A percentile compares a stretch with the other conserved stretches of the same genome.
phyloP scores from a whole-genome alignment of 2,888 invertebrate genomes.

The Tridacna gigas region DNA sequence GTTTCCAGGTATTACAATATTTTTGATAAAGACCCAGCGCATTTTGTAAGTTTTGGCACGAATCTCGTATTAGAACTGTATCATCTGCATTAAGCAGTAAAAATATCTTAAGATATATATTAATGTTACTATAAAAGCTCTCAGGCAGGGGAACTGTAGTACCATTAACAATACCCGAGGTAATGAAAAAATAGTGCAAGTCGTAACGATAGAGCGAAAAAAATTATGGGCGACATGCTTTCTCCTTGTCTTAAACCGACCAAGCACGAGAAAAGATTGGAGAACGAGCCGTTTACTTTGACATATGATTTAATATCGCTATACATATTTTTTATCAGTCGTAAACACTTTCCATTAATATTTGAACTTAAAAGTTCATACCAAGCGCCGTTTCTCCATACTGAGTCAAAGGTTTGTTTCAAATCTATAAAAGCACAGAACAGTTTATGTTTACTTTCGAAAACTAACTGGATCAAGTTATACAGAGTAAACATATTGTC shows the following conservation, averaged over 20 bases:
- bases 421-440: conserved; percentile 37
- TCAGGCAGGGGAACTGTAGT: too few relatives aligned
- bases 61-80: conserved; percentile 18
- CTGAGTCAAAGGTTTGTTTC: conserved; percentile 42
- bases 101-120: conserved; percentile 32
- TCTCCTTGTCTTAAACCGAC: conserved; percentile 29
- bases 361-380: conserved; percentile 25
- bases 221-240: conserved; percentile 35
- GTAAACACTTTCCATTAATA: conserved; percentile 38
- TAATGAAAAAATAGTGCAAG: background rate
- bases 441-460: conserved; percentile 19
- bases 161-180: background rate
- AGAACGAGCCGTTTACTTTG: background rate
- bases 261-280: conserved; percentile 7
- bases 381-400: conserved; percentile 33
- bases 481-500: conserved; percentile 37
- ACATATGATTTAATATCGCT: conserved; percentile 31
- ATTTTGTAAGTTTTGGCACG: conserved; percentile 5
- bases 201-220: conserved; percentile 20
- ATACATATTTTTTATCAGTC: conserved; percentile 28
- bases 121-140: background rate
- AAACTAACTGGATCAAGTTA: conserved; percentile 20
- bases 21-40: conserved; percentile 9
- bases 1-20: conserved; percentile 23
- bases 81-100: conserved; percentile 33